Base-by-base conservation (phyloP, 2,113 vertebrate genomes). In the Forbesichthys papilliferus region DNA sequence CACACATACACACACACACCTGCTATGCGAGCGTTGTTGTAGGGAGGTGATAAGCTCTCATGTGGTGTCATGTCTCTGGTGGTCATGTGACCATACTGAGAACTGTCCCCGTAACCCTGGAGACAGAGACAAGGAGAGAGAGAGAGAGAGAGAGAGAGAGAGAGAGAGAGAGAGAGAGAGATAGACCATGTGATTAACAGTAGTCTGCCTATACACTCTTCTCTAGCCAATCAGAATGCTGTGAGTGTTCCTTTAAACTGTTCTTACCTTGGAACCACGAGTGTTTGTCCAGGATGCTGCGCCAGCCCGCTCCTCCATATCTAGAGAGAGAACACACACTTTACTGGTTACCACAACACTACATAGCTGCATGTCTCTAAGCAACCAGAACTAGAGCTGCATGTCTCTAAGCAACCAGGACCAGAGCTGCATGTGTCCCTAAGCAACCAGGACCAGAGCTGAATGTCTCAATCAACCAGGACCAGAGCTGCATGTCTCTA, bases 31-130 rank as follows among this genome's bases (percentile, higher is more conserved):
- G 97, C 95, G 90, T 94, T 97, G 89, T 93, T 82, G 75, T 97
- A 98, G 46, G 96, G 95, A 79, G 96, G 96, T 71, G 97, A 97
- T 82, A 98, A 93, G 92, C 93, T 96, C 93, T 98, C 96, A 48
- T 97, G 96, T 68, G 91, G 90, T 13, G 94, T 91, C 82, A 98
- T 93, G 74, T 96, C 95, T 87, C 95, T 92, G 91, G 90, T 92
- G 54, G 92, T 83, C 95, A 95, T 90, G 73, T 96, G 95, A 71
- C 94, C 91, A 80, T 96, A 98, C 79, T 94, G 95, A 79, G 94
- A 91, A 61, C 96, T 95, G 67, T 98, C 97, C 61, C 93, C 94
- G 75, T 96, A 97, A 90, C 87, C 95, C 96, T 99, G 93, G 4
- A 11, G 13, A 18, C 12, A 51, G 34, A 48, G 8, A 34, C 4